A percentile compares a stretch with the other conserved stretches of the same genome.
These are phyloP conservation scores for Cygnus buccinator DNA, from an alignment of 2,113 vertebrate species.

Conservation along the genomic window DNA sequence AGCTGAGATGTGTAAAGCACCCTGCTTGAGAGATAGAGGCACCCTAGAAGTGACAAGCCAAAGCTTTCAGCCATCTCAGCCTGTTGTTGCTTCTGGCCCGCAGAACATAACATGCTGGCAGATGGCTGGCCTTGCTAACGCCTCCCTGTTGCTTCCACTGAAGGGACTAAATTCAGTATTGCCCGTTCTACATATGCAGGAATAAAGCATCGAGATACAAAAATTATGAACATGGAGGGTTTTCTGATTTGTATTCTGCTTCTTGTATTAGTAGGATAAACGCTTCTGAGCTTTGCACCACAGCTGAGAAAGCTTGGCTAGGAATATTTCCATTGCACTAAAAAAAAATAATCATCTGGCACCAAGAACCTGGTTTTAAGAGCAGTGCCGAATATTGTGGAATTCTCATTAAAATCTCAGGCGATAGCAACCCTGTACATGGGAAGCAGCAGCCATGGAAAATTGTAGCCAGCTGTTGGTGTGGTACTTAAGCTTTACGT, in stretches of 20 bases:
- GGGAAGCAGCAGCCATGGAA: neutral
- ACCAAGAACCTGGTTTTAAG: neutral
- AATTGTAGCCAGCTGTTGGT: neutral
- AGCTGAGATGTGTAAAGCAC: neutral
- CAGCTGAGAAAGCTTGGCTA: neutral
- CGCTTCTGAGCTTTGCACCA: neutral
- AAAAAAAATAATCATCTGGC: neutral
- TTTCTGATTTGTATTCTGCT: neutral
- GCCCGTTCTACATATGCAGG: rapidly evolving
- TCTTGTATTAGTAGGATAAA: neutral
- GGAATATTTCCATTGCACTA: neutral
- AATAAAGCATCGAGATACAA: neutral
- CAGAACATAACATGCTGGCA: rapidly evolving
- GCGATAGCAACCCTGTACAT: neutral
- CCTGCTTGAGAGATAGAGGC: neutral
- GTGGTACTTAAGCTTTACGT: neutral
- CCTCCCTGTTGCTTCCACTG: neutral
- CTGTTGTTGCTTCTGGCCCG: neutral
- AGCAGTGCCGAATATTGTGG: neutral
- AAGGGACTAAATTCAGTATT: neutral
- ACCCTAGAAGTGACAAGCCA: neutral
- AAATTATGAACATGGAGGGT: neutral
- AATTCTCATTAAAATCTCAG: neutral
- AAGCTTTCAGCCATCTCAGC: neutral
- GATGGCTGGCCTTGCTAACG: neutral